Evolutionary conservation across 1,140 invertebrate genomes (phyloP).

Genomic region (Oscheius sp.): DNA sequence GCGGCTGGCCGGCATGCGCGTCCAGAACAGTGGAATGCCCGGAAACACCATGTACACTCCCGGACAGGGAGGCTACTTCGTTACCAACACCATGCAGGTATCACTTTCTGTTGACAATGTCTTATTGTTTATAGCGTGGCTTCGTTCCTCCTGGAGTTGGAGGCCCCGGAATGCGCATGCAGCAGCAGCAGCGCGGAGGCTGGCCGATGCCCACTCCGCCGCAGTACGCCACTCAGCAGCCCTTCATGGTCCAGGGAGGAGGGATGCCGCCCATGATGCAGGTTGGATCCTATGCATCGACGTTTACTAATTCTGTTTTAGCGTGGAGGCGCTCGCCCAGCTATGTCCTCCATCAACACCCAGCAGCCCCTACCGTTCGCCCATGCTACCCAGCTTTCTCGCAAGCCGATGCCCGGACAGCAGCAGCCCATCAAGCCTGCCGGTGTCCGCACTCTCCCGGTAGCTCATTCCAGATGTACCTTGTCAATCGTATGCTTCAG

Average conservation of each 20-base stretch:
- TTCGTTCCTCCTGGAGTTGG: background rate
- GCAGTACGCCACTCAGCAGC: background rate
- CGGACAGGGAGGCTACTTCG: conserved; percentile 22
- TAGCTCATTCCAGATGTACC: too few species aligned
- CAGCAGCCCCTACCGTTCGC: background rate
- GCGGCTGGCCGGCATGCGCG: conserved; percentile 87
- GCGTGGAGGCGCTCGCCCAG: background rate
- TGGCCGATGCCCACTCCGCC: conserved; percentile 1
- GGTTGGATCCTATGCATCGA: background rate
- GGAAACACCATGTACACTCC: conserved; percentile 15
- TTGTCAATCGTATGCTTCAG: too few species aligned
- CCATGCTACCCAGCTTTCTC: background rate
- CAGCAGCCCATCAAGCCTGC: conserved; percentile 6
- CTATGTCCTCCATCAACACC: background rate
- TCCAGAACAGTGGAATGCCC: conserved; percentile 69
- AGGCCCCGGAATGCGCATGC: conserved; percentile 7
- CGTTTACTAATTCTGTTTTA: background rate
- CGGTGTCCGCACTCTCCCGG: conserved; percentile 28
- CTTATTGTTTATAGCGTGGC: background rate
- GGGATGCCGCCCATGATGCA: conserved; percentile 8
- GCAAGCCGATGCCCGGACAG: background rate
- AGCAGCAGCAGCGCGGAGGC: background rate
- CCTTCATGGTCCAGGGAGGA: background rate
- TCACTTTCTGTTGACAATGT: background rate
- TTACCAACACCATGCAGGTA: conserved; percentile 24